Evolutionary conservation across 2,888 invertebrate genomes (phyloP).

Genomic region (Argynnis bischoffii): DNA sequence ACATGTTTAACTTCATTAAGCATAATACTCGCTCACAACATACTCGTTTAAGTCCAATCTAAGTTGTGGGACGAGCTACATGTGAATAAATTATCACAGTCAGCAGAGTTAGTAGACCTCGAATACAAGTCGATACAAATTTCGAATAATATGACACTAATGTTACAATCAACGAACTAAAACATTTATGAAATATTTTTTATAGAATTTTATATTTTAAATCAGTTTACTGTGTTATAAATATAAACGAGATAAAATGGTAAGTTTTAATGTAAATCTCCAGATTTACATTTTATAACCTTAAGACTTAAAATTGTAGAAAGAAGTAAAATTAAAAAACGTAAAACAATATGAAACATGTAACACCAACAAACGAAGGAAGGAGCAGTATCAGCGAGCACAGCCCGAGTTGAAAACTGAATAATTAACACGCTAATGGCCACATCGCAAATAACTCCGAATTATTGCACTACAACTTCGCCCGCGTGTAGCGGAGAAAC

Average conservation of each 20-base stretch:
- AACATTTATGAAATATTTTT: neutral
- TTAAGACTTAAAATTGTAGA: neutral
- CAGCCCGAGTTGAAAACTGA: conserved; percentile 51
- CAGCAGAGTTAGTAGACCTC: conserved; percentile 57
- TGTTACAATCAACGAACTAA: conserved; percentile 4
- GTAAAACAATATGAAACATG: neutral
- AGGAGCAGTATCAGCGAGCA: conserved; percentile 44
- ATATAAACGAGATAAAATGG: too few relatives aligned
- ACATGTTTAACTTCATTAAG: conserved; percentile 80
- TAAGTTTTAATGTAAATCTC: neutral
- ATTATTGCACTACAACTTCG: conserved; percentile 71
- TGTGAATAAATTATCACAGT: conserved; percentile 80
- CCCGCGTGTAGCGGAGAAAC: conserved; percentile 51
- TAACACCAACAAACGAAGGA: conserved; percentile 23
- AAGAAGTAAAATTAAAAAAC: neutral
- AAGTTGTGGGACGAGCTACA: conserved; percentile 76
- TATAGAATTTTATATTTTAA: too few relatives aligned
- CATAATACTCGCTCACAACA: conserved; percentile 75
- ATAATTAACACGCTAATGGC: conserved; percentile 78
- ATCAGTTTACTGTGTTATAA: too few relatives aligned
- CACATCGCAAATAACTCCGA: conserved; percentile 74
- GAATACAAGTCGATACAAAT: conserved; percentile 44
- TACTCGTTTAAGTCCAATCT: conserved; percentile 82
- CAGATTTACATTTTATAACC: neutral
- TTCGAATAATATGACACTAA: conserved; percentile 40